Conservation (phyloP, 1,140 invertebrate genomes). For the Thrips palmi region DNA sequence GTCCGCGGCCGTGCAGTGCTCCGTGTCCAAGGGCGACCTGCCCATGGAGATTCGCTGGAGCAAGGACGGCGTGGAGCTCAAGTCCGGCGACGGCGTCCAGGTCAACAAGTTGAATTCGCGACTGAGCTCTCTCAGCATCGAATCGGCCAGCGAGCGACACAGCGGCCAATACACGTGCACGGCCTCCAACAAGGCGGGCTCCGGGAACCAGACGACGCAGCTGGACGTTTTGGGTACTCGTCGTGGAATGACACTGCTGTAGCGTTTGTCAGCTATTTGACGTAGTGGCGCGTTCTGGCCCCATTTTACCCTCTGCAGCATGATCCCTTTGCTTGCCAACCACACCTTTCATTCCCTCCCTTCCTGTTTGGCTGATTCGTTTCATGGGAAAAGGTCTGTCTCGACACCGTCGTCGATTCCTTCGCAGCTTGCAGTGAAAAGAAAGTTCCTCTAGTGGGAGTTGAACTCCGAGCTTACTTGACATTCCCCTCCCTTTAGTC, state of each 20-base stretch:
- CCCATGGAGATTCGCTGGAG: constrained; percentile 51
- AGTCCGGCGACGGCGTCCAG: constrained; percentile 24
- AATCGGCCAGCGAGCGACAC: constrained; percentile 33
- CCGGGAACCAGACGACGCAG: constrained; percentile 41
- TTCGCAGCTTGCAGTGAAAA: no score
- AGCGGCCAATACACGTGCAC: constrained; percentile 50
- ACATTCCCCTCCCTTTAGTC: constrained; percentile 37
- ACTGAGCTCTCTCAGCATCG: constrained; percentile 41
- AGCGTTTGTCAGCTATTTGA: constrained; percentile 18
- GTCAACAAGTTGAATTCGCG: constrained; percentile 37
- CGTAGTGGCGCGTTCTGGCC: no score
- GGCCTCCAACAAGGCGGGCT: constrained; percentile 55
- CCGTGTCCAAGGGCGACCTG: constrained; percentile 51
- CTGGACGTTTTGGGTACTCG: constrained; percentile 42
- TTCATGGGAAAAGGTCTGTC: no score
- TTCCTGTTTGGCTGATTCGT: constrained; percentile 13
- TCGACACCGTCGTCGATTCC: no score
- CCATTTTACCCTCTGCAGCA: no score
- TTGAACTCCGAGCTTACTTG: no score
- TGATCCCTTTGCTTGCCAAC: background rate
- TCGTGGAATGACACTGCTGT: no score
- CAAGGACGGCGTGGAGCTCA: constrained; percentile 10
- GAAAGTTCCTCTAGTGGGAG: no score
- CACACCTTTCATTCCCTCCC: background rate
- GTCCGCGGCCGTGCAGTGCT: constrained; percentile 38